Conservation (phyloP, 2,888 invertebrate genomes). For the Synanthedon myopaeformis region DNA sequence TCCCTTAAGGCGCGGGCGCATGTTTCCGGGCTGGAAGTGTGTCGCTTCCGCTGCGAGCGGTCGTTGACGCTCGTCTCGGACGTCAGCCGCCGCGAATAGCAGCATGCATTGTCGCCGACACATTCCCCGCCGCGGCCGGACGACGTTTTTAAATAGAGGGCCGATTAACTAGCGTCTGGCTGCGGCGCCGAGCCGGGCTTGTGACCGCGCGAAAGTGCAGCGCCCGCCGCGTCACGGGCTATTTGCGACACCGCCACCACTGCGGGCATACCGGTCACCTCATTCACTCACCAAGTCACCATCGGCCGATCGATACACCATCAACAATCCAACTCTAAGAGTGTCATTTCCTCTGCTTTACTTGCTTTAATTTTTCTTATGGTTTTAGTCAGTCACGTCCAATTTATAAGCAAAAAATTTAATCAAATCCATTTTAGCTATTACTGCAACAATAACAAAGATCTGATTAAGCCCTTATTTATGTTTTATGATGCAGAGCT, state of each 20-base stretch:
- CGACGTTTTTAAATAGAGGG: conserved; percentile 67
- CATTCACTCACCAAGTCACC: conserved; percentile 6
- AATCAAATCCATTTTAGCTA: no score
- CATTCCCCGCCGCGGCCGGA: conserved; percentile 54
- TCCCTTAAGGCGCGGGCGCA: conserved; percentile 66
- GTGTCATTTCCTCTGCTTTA: conserved; percentile 5
- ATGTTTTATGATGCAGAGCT: no score
- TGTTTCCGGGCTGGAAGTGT: conserved; percentile 69
- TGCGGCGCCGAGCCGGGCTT: conserved; percentile 52
- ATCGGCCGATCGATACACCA: conserved; percentile 9
- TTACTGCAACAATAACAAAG: no score
- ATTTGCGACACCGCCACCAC: conserved; percentile 36
- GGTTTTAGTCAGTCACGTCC: no score
- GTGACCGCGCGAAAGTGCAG: conserved; percentile 67
- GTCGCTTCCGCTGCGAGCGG: conserved; percentile 66
- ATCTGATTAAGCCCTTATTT: no score
- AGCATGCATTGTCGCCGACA: conserved; percentile 20
- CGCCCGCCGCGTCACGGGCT: conserved; percentile 65
- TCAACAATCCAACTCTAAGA: conserved; percentile 7
- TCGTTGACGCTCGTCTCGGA: conserved; percentile 60
- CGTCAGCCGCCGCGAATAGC: conserved; percentile 24
- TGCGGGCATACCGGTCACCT: conserved; percentile 10
- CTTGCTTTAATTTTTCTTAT: no score
- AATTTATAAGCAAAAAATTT: no score
- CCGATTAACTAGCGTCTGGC: conserved; percentile 62